phyloP scores from a whole-genome alignment of 2,113 vertebrate species.

The Scopus umbretta region DNA sequence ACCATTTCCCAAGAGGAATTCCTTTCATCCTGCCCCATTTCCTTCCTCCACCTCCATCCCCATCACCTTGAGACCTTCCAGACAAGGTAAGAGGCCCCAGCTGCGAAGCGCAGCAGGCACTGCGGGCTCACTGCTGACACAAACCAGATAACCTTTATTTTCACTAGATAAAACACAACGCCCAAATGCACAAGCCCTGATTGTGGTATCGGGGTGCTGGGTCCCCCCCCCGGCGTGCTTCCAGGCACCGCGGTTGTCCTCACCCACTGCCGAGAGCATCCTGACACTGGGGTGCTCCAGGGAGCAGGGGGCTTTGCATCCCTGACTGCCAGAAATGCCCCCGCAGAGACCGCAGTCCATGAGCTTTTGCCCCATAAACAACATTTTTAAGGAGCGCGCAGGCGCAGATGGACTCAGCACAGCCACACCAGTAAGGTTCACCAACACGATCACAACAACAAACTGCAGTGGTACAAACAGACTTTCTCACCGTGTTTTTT shows the following conservation, averaged over 20 bases:
- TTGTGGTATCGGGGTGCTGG: neutral
- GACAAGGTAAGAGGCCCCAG: neutral
- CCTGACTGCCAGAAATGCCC: neutral
- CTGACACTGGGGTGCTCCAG: neutral
- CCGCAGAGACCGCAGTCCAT: neutral
- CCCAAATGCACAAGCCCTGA: neutral
- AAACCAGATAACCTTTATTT: neutral
- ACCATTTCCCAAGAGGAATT: neutral
- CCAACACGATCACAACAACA: rapidly evolving
- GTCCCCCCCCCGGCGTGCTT: neutral
- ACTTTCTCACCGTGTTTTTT: neutral
- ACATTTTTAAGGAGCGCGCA: neutral
- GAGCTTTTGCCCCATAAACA: neutral
- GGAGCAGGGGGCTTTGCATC: neutral
- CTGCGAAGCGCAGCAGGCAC: neutral
- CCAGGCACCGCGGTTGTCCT: neutral
- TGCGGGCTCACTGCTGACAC: neutral
- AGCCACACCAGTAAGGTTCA: neutral
- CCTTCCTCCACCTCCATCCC: neutral
- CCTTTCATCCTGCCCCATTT: neutral
- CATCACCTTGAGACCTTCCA: neutral
- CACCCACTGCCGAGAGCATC: neutral
- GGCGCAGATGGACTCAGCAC: neutral
- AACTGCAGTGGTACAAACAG: neutral
- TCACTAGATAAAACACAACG: neutral